Base-by-base conservation (phyloP, 2,888 invertebrate species). In the Hemithea aestivaria region DNA sequence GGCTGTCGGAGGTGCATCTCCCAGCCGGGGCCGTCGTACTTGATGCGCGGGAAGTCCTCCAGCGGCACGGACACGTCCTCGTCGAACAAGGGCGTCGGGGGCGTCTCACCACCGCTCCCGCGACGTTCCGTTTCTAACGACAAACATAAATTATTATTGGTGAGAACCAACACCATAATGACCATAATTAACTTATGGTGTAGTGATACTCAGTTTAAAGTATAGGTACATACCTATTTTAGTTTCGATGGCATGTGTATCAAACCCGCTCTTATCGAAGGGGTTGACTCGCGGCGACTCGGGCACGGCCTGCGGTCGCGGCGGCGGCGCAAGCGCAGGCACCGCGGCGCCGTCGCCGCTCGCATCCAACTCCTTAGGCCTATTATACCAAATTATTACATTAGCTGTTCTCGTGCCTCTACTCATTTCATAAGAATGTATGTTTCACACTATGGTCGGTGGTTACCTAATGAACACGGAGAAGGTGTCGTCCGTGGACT, bases 1-100 rank as follows among this genome's bases (percentile, higher is more conserved):
- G 98, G 98, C 70, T 98, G 97, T 1, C 99, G 90, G 34, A 98
- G 84, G 56, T 97, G 95, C 94, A 99, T 94, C 67, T 98, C 97
- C 98, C 98, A 99, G 12, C 97, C 97, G 11, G 95, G 93, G 0
- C 93, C 96, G 0, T 81, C 72, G 68, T 92, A 94, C 46, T 89
- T 89, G 20, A 92, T 90, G 29, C 96, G 90, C 6, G 97, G 96
- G 78, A 97, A 99, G 34, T 95, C 94, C 74, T 96, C 96, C 35
- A 99, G 87, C 0, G 97, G 97, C 73, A 94, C 92, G 0, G 96
- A 96, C 27, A 95, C 92, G 72, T 98, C 98, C 45, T 97, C 97
- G 71, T 98, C 98, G 74, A 94, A 98, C 12, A 98, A 88, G 7
- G 97, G 97, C 7, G 96, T 96, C n/a, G 95, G 94, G 20, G 96